phyloP scores from a whole-genome alignment of 2,113 vertebrate species.

The Pseudopipra pipra region DNA sequence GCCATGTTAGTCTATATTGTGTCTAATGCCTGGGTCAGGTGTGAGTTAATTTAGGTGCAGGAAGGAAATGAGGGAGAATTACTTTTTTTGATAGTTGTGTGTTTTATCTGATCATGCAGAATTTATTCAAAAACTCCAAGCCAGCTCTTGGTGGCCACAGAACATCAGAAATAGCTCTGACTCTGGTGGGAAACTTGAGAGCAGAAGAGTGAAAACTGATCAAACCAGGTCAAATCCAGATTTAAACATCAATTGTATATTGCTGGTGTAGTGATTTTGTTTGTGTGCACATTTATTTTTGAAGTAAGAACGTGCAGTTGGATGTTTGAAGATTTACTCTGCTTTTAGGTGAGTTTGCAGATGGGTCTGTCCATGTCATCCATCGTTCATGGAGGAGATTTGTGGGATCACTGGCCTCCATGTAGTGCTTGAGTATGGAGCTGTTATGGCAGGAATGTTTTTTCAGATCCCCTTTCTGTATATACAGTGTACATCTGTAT shows the following conservation, averaged over 20 bases:
- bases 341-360: background rate
- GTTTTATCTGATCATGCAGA: background rate
- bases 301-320: background rate
- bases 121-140: background rate
- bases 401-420: rapidly evolving
- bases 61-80: background rate
- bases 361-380: background rate
- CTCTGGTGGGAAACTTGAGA: background rate
- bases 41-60: background rate
- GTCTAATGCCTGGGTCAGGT: background rate
- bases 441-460: background rate
- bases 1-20: rapidly evolving
- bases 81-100: background rate
- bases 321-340: background rate
- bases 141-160: background rate
- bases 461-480: background rate
- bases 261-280: background rate
- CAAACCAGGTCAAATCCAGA: background rate
- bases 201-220: background rate
- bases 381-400: background rate
- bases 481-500: background rate
- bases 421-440: background rate
- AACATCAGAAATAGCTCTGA: background rate
- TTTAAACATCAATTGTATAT: background rate
- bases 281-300: background rate